phyloP scores from a whole-genome alignment of 2,888 invertebrate species.

The Parasteatoda lunata region DNA sequence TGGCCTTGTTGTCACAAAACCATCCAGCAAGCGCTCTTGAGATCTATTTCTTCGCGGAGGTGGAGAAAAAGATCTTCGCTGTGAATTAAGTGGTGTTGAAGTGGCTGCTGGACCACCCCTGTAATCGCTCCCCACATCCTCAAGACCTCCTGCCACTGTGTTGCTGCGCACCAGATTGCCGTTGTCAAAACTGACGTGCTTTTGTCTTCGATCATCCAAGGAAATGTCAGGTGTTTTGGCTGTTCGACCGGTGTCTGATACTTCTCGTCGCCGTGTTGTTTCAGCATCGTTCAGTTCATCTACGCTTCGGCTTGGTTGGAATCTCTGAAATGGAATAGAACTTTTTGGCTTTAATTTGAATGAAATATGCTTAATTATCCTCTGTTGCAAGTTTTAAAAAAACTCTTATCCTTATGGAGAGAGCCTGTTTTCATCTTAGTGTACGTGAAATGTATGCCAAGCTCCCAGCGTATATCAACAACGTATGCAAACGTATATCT shows the following conservation, averaged over 20 bases:
- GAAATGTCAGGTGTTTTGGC: slow-evolving; percentile 69
- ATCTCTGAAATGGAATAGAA: slow-evolving; percentile 6
- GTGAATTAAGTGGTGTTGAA: slow-evolving; percentile 62
- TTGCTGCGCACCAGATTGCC: slow-evolving; percentile 82
- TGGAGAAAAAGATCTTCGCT: slow-evolving; percentile 62
- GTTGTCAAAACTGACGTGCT: slow-evolving; percentile 87
- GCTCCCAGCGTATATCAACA: too few relatives aligned
- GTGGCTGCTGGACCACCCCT: slow-evolving; percentile 63
- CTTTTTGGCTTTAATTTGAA: too few relatives aligned
- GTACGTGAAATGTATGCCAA: too few relatives aligned
- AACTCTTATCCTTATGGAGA: too few relatives aligned
- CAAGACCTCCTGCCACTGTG: slow-evolving; percentile 70
- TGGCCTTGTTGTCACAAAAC: slow-evolving; percentile 53
- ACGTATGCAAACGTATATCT: too few relatives aligned
- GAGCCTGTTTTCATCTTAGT: too few relatives aligned
- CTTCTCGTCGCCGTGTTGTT: slow-evolving; percentile 36
- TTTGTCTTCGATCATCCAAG: slow-evolving; percentile 78
- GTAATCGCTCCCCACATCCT: slow-evolving; percentile 59
- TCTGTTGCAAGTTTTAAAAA: too few relatives aligned
- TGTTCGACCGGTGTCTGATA: slow-evolving; percentile 18
- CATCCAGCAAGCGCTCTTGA: slow-evolving; percentile 69
- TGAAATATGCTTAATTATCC: too few relatives aligned
- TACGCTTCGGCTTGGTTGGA: slow-evolving; percentile 68
- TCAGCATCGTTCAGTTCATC: slow-evolving; percentile 67
- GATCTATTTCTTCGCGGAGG: slow-evolving; percentile 69